Evolutionary conservation across 1,140 invertebrate species (phyloP), one percentile per base, ranked within the genome.

Genomic region (Panagrolaimus sp.): DNA sequence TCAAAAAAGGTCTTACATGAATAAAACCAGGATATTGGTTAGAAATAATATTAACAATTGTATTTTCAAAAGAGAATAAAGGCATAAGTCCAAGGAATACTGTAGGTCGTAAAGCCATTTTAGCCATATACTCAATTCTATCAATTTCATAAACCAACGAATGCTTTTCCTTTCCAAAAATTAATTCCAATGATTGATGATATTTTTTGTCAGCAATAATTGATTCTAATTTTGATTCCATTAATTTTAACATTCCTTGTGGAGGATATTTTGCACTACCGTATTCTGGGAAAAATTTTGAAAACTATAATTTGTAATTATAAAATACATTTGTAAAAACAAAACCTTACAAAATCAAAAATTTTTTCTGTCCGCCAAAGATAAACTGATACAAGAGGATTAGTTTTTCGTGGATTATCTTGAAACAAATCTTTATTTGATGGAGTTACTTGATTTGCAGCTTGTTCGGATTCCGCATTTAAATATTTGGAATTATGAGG

Each of bases 341-440:
- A 26, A 4, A n/a, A 58, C 12, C 52, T 58, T 8, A 58, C 52
- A 28, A 58, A 58, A 58, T 58, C 52, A 26, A 58, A 58, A 17
- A n/a, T n/a, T 28, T 2, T n/a, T 21, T 58, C 52, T 1, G 52
- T 58, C 1, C 28, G 52, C 52, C 52, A 58, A 21, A 26, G 52
- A 58, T 58, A 58, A 58, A 58, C 52, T 0, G 52, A 58, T 2
- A 28, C 52, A n/a, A n/a, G 17, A 21, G 28, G 8, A 21, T 58
- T 58, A 2, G 21, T 58, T 28, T 10, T 17, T 28, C 28, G 15
- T 12, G 28, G 28, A 26, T 28, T 12, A 58, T 21, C 21, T 3
- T 24, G 2, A 21, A 24, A 0, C 8, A 12, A 1, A n/a, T 28
- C 52, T 12, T 14, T 10, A n/a, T 21, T 28, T 21, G 17, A 52